phyloP scores from a whole-genome alignment of 2,888 invertebrate genomes.

The Acholoe squamosa region DNA sequence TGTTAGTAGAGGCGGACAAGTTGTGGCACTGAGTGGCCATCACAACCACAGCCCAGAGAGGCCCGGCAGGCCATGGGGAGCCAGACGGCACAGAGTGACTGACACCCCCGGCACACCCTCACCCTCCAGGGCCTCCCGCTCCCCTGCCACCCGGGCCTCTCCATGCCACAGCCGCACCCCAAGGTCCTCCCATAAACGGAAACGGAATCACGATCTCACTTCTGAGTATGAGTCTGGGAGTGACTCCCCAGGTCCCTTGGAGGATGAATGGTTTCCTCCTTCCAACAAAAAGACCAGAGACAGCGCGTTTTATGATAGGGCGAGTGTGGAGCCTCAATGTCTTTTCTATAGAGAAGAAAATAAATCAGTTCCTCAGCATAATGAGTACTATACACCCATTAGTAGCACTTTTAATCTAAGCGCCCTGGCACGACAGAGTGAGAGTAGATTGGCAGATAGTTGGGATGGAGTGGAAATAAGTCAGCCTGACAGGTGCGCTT shows the following conservation, averaged over 20 bases:
- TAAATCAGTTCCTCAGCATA: no score
- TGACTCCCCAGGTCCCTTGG: neutral
- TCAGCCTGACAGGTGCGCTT: neutral
- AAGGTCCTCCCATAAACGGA: neutral
- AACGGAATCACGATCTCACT: neutral
- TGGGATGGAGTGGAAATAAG: neutral
- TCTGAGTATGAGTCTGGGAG: constrained; percentile 4
- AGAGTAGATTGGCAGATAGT: neutral
- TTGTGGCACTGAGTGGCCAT: constrained; percentile 12
- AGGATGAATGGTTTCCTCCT: neutral
- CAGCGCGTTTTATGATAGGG: neutral
- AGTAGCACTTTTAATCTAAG: neutral
- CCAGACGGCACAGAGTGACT: neutral
- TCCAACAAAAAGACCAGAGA: neutral
- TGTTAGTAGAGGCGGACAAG: neutral
- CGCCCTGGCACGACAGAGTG: neutral
- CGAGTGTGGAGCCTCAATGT: neutral
- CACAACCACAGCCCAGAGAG: constrained; percentile 35
- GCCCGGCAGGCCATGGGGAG: neutral
- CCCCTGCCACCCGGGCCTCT: neutral
- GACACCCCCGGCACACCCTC: neutral
- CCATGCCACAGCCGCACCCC: neutral
- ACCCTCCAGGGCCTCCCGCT: neutral
- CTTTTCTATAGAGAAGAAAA: neutral
- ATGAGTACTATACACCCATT: neutral